Evolutionary conservation across 1,140 invertebrate species (phyloP).

Genomic region (Ericerus pela): DNA sequence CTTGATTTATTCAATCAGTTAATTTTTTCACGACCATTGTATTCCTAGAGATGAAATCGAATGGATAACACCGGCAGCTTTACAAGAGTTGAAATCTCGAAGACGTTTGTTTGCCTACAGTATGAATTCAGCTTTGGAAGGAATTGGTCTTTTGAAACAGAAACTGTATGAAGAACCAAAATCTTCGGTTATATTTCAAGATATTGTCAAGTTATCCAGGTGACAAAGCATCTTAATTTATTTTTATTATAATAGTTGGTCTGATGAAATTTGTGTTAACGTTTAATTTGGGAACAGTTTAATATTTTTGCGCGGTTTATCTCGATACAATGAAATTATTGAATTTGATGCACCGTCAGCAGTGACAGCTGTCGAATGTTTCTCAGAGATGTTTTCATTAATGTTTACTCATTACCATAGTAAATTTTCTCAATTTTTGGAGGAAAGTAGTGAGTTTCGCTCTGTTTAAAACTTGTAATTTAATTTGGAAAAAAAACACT

Average conservation of each 20-base stretch:
- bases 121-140: conserved; percentile 14
- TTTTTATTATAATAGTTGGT: neutral
- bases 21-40: no score
- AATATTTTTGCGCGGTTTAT: conserved; percentile 17
- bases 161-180: neutral
- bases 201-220: neutral
- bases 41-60: conserved; percentile 15
- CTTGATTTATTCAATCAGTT: no score
- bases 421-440: conserved; percentile 19
- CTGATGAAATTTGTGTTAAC: neutral
- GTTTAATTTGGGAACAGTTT: conserved; percentile 15
- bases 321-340: conserved; percentile 17
- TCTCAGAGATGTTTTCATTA: conserved; percentile 19
- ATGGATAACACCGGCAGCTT: conserved; percentile 13
- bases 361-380: conserved; percentile 19
- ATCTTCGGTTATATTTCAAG: neutral
- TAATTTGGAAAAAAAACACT: no score
- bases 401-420: conserved; percentile 17
- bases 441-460: conserved; percentile 15
- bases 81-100: conserved; percentile 13
- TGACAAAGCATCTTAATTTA: neutral
- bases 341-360: conserved; percentile 18
- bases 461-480: neutral
- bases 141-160: neutral
- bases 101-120: conserved; percentile 15